Conservation (phyloP, 2,888 invertebrate genomes). For the Trissonchulus sp. region DNA sequence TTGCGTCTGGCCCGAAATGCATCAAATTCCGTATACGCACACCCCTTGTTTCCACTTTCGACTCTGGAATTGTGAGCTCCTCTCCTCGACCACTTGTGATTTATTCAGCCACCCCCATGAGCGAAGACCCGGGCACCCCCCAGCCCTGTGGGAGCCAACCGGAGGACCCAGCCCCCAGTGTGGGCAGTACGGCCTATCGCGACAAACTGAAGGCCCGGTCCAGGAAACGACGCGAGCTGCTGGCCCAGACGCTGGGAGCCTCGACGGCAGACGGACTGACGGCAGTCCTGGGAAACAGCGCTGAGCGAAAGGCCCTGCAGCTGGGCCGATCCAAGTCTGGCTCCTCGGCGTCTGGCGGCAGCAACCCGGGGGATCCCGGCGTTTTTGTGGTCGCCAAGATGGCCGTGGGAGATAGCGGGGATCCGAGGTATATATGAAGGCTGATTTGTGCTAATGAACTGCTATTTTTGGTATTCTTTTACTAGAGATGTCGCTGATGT, state of each 20-base stretch:
- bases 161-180: no score
- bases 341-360: background rate
- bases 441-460: background rate
- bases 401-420: background rate
- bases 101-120: no score
- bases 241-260: conserved; percentile 29
- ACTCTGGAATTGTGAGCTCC: no score
- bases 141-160: no score
- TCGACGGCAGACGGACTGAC: conserved; percentile 8
- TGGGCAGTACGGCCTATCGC: background rate
- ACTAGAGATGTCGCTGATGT: background rate
- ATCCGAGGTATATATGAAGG: background rate
- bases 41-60: no score
- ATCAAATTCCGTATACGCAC: no score
- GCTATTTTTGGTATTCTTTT: background rate
- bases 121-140: no score
- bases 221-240: conserved; percentile 21
- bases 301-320: background rate
- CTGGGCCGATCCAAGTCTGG: background rate
- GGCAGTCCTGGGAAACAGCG: conserved; percentile 13
- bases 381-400: conserved; percentile 23
- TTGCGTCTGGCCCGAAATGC: no score
- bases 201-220: conserved; percentile 19
- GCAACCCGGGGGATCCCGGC: background rate
- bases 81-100: no score